Conservation (phyloP, 2,888 invertebrate genomes). For the Heteromurus nitidus region DNA sequence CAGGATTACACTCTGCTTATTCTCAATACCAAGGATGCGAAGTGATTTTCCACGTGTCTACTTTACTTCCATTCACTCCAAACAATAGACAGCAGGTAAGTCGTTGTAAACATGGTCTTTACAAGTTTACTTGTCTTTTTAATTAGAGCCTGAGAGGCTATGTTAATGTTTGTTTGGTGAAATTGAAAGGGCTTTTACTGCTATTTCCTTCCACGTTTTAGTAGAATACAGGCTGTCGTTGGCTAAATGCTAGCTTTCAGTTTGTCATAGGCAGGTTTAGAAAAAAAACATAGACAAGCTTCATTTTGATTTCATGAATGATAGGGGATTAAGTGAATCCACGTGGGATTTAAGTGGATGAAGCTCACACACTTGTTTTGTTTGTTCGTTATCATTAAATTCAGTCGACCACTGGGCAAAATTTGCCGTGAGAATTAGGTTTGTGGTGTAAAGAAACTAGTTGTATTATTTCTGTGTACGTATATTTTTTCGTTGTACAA, state of each 20-base stretch:
- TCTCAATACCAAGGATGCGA: constrained; percentile 93
- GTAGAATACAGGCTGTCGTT: too few relatives aligned
- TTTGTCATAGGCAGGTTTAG: too few relatives aligned
- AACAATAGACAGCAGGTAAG: constrained; percentile 92
- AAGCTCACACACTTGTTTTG: constrained; percentile 24
- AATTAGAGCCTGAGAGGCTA: constrained; percentile 35
- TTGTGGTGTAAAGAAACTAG: constrained; percentile 23
- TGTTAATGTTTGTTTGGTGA: too few relatives aligned
- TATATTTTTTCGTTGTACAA: too few relatives aligned
- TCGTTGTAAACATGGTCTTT: neutral
- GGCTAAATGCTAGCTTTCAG: neutral
- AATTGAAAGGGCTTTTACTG: constrained; percentile 46
- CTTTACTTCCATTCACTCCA: constrained; percentile 95
- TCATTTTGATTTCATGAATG: too few relatives aligned
- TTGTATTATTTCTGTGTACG: too few relatives aligned
- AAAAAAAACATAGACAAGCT: too few relatives aligned
- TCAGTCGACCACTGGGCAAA: too few relatives aligned
- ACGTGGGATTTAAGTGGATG: constrained; percentile 51
- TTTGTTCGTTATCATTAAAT: constrained; percentile 12
- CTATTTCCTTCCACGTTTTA: too few relatives aligned
- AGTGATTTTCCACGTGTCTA: constrained; percentile 98
- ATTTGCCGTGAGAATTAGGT: constrained; percentile 60
- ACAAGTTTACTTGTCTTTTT: constrained; percentile 35
- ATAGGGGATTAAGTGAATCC: too few relatives aligned
- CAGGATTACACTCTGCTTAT: constrained; percentile 94